Percentiles rank a stretch among this genome's conserved stretches.
These are phyloP conservation scores for Papilio polytes DNA, from an alignment of 1,140 invertebrate genomes.

Conservation along the genomic window DNA sequence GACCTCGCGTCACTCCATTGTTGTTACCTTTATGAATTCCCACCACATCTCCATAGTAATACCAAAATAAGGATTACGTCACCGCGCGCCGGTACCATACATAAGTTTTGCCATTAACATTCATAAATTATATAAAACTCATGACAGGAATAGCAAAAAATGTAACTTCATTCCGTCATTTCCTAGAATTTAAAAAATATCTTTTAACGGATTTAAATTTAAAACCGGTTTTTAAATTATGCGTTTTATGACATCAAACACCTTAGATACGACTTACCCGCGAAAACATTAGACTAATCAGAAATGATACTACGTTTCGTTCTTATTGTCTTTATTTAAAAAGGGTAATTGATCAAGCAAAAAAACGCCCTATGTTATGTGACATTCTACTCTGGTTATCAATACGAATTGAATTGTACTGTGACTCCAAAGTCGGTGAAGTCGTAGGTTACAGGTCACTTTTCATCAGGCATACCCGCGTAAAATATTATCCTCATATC, in stretches of 20 bases:
- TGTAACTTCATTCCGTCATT: neutral
- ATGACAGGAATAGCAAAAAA: neutral
- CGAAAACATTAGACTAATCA: too few species aligned
- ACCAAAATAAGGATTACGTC: slow-evolving; percentile 60
- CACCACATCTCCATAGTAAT: slow-evolving; percentile 44
- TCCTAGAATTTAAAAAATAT: neutral
- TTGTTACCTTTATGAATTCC: slow-evolving; percentile 45
- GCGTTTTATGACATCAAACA: neutral
- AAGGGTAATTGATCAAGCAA: too few species aligned
- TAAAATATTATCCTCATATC: neutral
- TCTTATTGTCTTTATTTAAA: too few species aligned
- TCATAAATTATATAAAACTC: neutral
- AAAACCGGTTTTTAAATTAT: neutral
- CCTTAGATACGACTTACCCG: neutral
- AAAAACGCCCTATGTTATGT: too few species aligned
- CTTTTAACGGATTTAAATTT: neutral
- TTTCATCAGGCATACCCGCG: neutral
- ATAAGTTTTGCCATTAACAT: neutral
- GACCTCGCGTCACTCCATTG: slow-evolving; percentile 30
- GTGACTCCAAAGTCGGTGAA: neutral
- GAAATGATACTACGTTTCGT: too few species aligned
- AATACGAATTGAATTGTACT: neutral
- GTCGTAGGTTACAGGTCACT: neutral
- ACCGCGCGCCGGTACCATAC: slow-evolving; percentile 5
- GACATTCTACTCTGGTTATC: too few species aligned